Evolutionary conservation across 2,888 invertebrate species (phyloP).

Genomic region (Pomacea canaliculata): DNA sequence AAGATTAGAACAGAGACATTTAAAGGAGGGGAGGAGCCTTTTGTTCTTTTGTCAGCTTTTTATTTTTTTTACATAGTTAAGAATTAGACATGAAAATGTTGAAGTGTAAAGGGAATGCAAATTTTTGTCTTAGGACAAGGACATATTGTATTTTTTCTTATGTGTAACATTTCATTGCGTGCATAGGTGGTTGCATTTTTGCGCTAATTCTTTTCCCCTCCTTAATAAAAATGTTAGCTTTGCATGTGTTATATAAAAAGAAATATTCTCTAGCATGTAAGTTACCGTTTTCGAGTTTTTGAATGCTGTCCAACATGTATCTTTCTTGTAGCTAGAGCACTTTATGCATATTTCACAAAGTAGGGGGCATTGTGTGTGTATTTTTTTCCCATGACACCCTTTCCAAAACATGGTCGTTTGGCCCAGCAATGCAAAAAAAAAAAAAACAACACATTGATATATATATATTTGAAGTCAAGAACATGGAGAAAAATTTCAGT

Average conservation of each 20-base stretch:
- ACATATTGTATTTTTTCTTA: background rate
- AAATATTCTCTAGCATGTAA: background rate
- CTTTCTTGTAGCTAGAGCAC: conserved; percentile 3
- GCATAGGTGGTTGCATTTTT: background rate
- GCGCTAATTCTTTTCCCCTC: background rate
- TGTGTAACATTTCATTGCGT: conserved; percentile 13
- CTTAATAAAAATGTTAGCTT: conserved; percentile 8
- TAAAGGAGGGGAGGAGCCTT: no score
- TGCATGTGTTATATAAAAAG: conserved; percentile 4
- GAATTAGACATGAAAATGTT: no score
- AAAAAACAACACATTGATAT: no score
- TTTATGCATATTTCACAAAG: background rate
- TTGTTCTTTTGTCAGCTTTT: background rate
- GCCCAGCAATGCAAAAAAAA: no score
- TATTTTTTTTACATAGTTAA: background rate
- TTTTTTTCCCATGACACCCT: background rate
- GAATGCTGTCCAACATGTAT: background rate
- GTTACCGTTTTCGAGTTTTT: background rate
- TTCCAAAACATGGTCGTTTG: no score
- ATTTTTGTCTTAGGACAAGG: background rate
- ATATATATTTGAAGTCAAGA: no score
- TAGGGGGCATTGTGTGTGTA: conserved; percentile 1
- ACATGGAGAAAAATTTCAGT: no score
- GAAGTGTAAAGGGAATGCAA: no score
- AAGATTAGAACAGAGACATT: no score